Conservation (phyloP, 2,797 vertebrate genomes). For the Cossypha heuglini region DNA sequence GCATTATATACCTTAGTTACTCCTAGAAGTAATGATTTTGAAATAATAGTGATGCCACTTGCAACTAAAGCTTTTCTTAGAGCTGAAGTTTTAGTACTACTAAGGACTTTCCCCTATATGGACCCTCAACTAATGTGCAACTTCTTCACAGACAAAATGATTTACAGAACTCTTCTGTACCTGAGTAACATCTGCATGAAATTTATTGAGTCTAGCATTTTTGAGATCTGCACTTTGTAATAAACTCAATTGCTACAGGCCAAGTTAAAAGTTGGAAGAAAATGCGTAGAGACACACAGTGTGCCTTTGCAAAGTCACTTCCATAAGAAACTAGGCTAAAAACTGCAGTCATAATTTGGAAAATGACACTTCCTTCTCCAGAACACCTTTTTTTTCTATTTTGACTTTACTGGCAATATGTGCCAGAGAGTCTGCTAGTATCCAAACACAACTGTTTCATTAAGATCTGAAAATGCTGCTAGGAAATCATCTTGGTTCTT, state of each 20-base stretch:
- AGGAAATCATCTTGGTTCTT: neutral
- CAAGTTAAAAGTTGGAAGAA: neutral
- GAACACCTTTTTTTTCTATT: conserved; percentile 28
- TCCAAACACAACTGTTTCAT: neutral
- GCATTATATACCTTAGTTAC: neutral
- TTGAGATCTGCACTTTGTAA: neutral
- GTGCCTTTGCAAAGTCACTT: neutral
- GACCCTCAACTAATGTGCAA: neutral
- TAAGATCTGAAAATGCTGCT: conserved; percentile 25
- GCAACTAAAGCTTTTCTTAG: neutral
- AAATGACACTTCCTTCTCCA: conserved; percentile 22
- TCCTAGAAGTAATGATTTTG: neutral
- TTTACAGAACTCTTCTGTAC: neutral
- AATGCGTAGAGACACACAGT: neutral
- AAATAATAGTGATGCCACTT: neutral
- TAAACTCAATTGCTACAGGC: neutral
- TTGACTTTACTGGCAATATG: neutral
- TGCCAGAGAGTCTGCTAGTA: neutral
- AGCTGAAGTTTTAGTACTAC: neutral
- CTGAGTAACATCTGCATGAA: neutral
- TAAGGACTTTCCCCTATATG: neutral
- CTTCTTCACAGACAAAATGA: neutral
- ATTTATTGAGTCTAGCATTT: neutral
- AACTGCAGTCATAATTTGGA: conserved; percentile 15
- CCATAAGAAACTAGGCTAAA: neutral